Evolutionary conservation across 2,113 vertebrate genomes (phyloP).

Genomic region (Oryctolagus cuniculus): mOryCun1.1 NC_091435.1:116567001-116567500

Average conservation of each 20-base stretch:
- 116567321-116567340: not conserved
- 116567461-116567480: not conserved
- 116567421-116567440: not conserved
- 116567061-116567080: not conserved
- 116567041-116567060: not conserved
- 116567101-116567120: not conserved
- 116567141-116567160: not conserved
- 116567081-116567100: not conserved
- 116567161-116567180: not conserved
- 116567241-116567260: not conserved
- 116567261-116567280: not conserved
- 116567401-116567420: not conserved
- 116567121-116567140: not conserved
- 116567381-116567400: conserved; percentile 7
- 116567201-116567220: not conserved
- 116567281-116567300: not conserved
- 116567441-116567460: not conserved
- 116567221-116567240: not conserved
- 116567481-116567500: not conserved
- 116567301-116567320: not conserved
- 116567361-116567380: not conserved
- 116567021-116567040: not conserved
- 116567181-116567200: not conserved
- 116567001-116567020: not conserved
- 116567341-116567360: not conserved